Evolutionary conservation across 2,113 vertebrate species (phyloP).

Genomic region (Silurus meridionalis): DNA sequence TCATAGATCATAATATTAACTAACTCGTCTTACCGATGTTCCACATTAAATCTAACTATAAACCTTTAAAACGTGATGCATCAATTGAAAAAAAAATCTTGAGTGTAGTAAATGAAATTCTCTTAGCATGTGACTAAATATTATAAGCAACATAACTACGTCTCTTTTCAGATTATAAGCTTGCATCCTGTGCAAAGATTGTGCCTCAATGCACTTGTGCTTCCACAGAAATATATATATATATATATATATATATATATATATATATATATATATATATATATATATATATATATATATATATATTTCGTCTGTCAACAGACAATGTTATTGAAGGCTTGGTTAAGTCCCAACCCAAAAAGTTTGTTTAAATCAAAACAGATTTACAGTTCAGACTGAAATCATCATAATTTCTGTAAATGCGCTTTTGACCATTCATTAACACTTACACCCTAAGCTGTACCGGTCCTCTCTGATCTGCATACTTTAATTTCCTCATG

Average conservation of each 20-base stretch:
- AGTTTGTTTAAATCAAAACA: not conserved
- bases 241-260: too few relatives aligned
- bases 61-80: not conserved
- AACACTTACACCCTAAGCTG: not conserved
- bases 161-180: not conserved
- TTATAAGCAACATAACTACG: not conserved
- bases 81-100: not conserved
- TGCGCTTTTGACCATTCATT: not conserved
- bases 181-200: too few relatives aligned
- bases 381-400: not conserved
- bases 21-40: not conserved
- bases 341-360: not conserved
- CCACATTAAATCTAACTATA: not conserved
- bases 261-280: too few relatives aligned
- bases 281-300: too few relatives aligned
- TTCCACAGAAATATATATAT: not conserved
- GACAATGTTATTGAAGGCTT: not conserved
- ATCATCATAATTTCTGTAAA: not conserved
- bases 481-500: not conserved
- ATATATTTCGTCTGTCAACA: not conserved
- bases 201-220: not conserved
- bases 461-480: not conserved
- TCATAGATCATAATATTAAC: not conserved
- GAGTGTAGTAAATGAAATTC: not conserved
- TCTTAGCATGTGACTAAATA: not conserved